Percentiles rank a stretch among this genome's conserved stretches.
These are phyloP conservation scores for Plebejus anna DNA, from an alignment of 2,888 invertebrate genomes.

Conservation along the genomic window DNA sequence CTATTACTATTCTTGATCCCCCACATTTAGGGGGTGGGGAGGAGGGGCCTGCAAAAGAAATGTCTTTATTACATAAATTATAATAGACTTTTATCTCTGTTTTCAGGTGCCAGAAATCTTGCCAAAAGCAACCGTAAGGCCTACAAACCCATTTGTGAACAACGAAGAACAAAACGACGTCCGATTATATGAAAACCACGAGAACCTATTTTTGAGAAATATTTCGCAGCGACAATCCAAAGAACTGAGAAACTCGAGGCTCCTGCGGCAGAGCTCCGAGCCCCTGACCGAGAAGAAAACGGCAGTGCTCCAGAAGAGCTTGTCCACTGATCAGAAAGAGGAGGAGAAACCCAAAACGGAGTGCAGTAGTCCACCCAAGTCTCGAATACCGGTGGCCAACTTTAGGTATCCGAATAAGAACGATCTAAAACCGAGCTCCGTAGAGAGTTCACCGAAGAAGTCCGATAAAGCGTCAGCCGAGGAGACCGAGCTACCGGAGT, in stretches of 20 bases:
- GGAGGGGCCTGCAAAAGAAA: no score
- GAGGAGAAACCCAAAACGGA: slow-evolving; percentile 44
- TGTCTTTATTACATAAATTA: no score
- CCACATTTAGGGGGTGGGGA: no score
- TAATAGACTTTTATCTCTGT: not conserved
- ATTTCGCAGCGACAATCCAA: slow-evolving; percentile 68
- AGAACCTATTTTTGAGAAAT: slow-evolving; percentile 65
- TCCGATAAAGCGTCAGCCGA: slow-evolving; percentile 38
- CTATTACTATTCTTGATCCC: no score
- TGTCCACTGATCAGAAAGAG: slow-evolving; percentile 62
- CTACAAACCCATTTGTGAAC: slow-evolving; percentile 61
- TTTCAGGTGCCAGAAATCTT: slow-evolving; percentile 67
- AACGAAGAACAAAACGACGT: slow-evolving; percentile 53
- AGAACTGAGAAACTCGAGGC: slow-evolving; percentile 59
- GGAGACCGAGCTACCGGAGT: slow-evolving; percentile 58
- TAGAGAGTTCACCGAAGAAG: slow-evolving; percentile 58
- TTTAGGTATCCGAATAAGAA: slow-evolving; percentile 71
- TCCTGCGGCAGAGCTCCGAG: slow-evolving; percentile 66
- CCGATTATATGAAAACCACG: slow-evolving; percentile 69
- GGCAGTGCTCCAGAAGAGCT: slow-evolving; percentile 58
- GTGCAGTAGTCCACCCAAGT: slow-evolving; percentile 43
- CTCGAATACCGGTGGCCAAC: slow-evolving; percentile 69
- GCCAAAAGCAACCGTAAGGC: slow-evolving; percentile 53
- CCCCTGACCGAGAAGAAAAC: slow-evolving; percentile 60
- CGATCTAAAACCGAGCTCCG: slow-evolving; percentile 53